Evolutionary conservation across 2,888 invertebrate species (phyloP).

Genomic region (Heliconius hortense): DNA sequence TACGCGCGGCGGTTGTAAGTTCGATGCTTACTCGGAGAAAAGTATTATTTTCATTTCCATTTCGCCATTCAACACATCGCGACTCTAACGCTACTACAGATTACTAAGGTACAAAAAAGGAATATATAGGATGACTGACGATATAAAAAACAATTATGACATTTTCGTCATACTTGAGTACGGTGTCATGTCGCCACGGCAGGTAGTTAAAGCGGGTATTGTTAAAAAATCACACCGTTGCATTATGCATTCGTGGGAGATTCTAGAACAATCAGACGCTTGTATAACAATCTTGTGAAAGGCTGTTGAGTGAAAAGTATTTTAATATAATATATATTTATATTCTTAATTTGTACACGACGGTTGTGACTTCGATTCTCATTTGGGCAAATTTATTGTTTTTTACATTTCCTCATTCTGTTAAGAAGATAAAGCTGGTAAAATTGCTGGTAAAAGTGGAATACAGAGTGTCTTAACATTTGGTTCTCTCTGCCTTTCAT

Average conservation of each 20-base stretch:
- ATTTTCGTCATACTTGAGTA: constrained; percentile 24
- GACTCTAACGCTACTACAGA: no score
- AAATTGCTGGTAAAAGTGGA: not conserved
- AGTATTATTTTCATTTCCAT: no score
- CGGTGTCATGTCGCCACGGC: constrained; percentile 32
- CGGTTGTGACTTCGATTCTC: not conserved
- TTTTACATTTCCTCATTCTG: no score
- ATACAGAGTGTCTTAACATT: not conserved
- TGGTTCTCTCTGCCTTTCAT: not conserved
- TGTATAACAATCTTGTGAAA: constrained; percentile 35
- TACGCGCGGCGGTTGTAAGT: no score
- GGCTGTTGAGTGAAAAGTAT: constrained; percentile 16
- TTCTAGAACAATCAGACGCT: constrained; percentile 24
- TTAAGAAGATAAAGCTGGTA: no score
- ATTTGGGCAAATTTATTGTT: not conserved
- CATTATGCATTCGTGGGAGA: constrained; percentile 34
- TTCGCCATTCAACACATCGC: no score
- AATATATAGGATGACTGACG: no score
- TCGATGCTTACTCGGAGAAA: no score
- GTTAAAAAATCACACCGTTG: constrained; percentile 31
- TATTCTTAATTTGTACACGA: not conserved
- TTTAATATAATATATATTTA: constrained; percentile 4
- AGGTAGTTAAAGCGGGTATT: constrained; percentile 29
- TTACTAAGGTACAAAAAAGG: no score
- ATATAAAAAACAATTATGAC: no score